Evolutionary conservation across 2,113 vertebrate genomes (phyloP).

Genomic region (Lampris incognitus): DNA sequence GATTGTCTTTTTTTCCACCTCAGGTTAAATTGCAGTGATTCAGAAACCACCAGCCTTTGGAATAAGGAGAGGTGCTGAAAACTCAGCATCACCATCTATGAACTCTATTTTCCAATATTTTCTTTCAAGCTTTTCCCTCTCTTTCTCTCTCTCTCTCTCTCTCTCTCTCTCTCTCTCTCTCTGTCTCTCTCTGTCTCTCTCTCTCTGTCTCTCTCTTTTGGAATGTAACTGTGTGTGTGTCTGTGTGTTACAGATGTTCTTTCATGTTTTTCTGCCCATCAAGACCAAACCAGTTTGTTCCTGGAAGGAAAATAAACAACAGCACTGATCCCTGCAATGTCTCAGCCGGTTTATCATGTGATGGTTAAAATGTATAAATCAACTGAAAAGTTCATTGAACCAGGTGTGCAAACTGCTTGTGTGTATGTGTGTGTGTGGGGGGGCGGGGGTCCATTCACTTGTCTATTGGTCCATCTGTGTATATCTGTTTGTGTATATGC

Average conservation of each 20-base stretch:
- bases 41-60: slow-evolving; percentile 59
- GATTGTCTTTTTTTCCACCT: slow-evolving; percentile 38
- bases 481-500: slow-evolving; percentile 24
- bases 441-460: slow-evolving; percentile 12
- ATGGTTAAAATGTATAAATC: too few relatives aligned
- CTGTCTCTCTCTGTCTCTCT: too few relatives aligned
- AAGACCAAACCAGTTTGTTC: too few relatives aligned
- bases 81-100: slow-evolving; percentile 56
- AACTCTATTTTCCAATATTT: slow-evolving; percentile 32
- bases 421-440: neutral
- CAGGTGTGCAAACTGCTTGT: neutral
- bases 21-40: slow-evolving; percentile 72
- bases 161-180: neutral
- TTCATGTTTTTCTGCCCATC: too few relatives aligned
- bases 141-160: neutral
- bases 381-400: too few relatives aligned
- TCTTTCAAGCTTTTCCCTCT: neutral
- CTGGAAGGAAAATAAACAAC: too few relatives aligned
- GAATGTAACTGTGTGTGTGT: too few relatives aligned
- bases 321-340: too few relatives aligned
- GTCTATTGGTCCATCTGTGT: slow-evolving; percentile 12
- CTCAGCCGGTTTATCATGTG: too few relatives aligned
- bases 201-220: too few relatives aligned
- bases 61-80: slow-evolving; percentile 68
- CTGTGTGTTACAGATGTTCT: too few relatives aligned